Evolutionary conservation across 2,797 vertebrate species (phyloP), one percentile per base, ranked within the genome.

Genomic region (Myotis vivesi): DNA sequence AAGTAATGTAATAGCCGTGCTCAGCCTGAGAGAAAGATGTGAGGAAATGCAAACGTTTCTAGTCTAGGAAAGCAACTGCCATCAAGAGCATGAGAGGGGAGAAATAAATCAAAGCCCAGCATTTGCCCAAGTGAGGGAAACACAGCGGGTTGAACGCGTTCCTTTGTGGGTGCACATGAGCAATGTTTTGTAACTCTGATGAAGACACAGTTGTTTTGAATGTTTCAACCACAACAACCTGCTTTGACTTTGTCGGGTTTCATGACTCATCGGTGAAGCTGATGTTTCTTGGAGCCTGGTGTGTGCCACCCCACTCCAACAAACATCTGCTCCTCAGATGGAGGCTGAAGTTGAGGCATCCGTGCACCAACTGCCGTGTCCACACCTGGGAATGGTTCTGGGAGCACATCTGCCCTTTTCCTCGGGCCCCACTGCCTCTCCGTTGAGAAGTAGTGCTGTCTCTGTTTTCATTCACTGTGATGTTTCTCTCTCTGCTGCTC

Each of bases 141-240:
- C 81, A 46, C 55, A 93, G 69, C 79, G 97, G 95, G 30, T 90
- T 97, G 85, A 72, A 97, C 97, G 89, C 66, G 55, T 85, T 96
- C 88, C 76, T 92, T 95, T 95, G 82, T 0, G 2, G 19, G 8
- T 96, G 73, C 68, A 95, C 94, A 95, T 97, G 85, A 90, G 87
- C 86, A 94, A 88, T 95, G 96, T 95, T 98, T 98, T 96, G 69
- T 95, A 97, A 98, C 97, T 97, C 95, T 94, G 90, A 95, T 95
- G 97, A 97, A 97, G 96, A 95, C 94, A 96, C 12, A 87, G 83
- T 91, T 96, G 89, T 96, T 98, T 98, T 88, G 95, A 95, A 96
- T 96, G 96, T 98, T 97, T 97, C 95, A 97, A 95, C 84, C 72
- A 96, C 71, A 95, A 96, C 95, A 98, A 97, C 89, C 89, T 98